Evolutionary conservation across 2,113 vertebrate genomes (phyloP).

Genomic region (Alouatta palliata): DNA sequence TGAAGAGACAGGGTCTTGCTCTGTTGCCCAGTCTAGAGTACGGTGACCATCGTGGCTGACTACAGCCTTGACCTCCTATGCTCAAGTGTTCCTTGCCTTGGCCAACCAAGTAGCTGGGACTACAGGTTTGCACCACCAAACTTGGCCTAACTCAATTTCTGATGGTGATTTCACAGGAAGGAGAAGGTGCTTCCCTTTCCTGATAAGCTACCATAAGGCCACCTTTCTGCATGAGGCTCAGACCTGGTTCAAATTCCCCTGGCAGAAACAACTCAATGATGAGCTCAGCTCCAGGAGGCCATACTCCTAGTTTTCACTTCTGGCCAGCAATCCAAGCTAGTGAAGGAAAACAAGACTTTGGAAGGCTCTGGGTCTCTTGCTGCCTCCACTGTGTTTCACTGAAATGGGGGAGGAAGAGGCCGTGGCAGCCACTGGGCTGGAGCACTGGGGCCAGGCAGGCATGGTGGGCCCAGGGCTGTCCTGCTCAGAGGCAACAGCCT

Average conservation of each 20-base stretch:
- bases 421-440: rapidly evolving
- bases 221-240: not conserved
- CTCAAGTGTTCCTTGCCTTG: no score
- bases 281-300: not conserved
- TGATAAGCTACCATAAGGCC: not conserved
- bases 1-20: no score
- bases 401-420: not conserved
- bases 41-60: no score
- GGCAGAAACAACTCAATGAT: not conserved
- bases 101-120: no score
- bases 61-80: no score
- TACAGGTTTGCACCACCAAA: no score
- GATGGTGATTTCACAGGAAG: not conserved
- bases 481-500: not conserved
- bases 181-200: not conserved
- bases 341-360: not conserved
- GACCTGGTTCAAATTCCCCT: not conserved
- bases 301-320: not conserved
- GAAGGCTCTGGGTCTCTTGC: not conserved
- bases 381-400: not conserved
- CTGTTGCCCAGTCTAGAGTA: no score
- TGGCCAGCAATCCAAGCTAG: not conserved
- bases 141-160: not conserved
- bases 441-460: not conserved
- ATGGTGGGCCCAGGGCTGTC: not conserved